Conservation (phyloP, 2,888 invertebrate genomes). For the Proisotoma minuta region DNA sequence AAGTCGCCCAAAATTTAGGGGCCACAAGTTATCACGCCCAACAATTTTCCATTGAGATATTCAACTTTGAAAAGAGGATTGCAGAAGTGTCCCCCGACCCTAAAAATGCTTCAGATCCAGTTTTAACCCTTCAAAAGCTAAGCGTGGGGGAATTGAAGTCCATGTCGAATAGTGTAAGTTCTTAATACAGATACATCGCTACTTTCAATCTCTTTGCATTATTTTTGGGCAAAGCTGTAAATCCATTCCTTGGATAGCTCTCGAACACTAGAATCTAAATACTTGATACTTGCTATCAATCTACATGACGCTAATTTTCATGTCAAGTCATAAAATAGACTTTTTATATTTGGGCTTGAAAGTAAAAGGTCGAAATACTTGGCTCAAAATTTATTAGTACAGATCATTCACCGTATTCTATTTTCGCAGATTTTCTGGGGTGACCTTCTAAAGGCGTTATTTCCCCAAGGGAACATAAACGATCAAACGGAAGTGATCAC, state of each 20-base stretch:
- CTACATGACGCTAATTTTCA: too few species aligned
- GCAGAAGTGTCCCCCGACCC: conserved; percentile 55
- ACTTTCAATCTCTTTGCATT: background rate
- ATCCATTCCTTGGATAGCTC: too few species aligned
- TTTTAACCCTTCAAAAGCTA: conserved; percentile 51
- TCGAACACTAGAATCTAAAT: too few species aligned
- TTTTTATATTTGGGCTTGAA: background rate
- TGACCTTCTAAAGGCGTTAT: conserved; percentile 54
- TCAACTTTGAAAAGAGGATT: conserved; percentile 57
- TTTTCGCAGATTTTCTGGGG: conserved; percentile 48
- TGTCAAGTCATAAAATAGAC: too few species aligned
- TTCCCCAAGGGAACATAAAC: conserved; percentile 54
- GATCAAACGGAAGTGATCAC: conserved; percentile 57
- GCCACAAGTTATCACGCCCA: conserved; percentile 52
- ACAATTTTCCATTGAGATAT: conserved; percentile 56
- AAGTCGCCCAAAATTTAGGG: conserved; percentile 53
- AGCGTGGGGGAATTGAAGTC: conserved; percentile 53
- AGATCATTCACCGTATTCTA: background rate
- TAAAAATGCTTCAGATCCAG: conserved; percentile 50
- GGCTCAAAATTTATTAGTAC: background rate
- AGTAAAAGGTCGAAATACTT: too few species aligned
- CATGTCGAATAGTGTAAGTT: conserved; percentile 52
- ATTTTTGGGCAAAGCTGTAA: background rate
- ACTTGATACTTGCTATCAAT: too few species aligned
- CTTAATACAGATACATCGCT: background rate